phyloP scores from a whole-genome alignment of 2,113 vertebrate genomes.

The Dasyprocta punctata region DNA sequence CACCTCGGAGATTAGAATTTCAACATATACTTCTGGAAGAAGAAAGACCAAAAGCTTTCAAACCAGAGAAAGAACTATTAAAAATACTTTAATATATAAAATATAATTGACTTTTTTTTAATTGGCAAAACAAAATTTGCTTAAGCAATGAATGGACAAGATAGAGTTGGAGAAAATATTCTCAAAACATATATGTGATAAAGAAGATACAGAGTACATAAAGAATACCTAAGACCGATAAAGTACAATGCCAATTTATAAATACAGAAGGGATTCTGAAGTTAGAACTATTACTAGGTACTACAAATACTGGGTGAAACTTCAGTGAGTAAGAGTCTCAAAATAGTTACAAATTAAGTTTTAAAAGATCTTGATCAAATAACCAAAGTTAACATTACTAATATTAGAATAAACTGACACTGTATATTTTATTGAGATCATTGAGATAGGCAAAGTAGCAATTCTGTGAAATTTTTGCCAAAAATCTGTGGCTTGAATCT shows the following conservation, averaged over 20 bases:
- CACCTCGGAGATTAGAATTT: background rate
- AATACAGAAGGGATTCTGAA: background rate
- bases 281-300: background rate
- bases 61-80: background rate
- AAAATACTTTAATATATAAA: background rate
- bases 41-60: background rate
- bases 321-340: background rate
- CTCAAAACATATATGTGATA: background rate
- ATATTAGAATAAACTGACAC: background rate
- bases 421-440: background rate
- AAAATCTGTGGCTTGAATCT: background rate
- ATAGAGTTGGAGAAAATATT: background rate
- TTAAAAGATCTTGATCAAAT: background rate
- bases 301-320: background rate
- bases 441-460: background rate
- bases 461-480: background rate
- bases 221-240: background rate
- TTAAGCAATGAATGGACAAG: background rate
- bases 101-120: background rate
- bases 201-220: background rate
- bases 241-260: background rate
- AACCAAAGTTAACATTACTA: background rate
- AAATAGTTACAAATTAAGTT: background rate
- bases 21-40: background rate
- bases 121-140: background rate